Evolutionary conservation across 23 tunicate species (phyloP).

Genomic region (Ciona savignyi): DNA sequence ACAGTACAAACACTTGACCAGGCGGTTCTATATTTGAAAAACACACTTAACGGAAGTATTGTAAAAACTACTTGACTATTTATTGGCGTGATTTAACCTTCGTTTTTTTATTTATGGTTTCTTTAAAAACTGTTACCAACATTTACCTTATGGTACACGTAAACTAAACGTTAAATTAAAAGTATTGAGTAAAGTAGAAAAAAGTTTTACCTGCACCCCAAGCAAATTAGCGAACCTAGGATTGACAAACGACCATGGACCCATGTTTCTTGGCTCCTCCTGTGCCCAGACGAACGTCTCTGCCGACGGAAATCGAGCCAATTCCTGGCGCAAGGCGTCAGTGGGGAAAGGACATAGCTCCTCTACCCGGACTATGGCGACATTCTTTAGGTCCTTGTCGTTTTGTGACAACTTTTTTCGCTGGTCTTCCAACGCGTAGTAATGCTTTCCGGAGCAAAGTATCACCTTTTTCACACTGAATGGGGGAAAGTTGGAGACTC

Average conservation of each 20-base stretch:
- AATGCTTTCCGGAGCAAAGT: conserved; percentile 92
- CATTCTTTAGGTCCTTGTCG: conserved; percentile 6
- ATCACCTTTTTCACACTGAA: conserved; percentile 64
- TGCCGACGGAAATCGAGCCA: conserved; percentile 19
- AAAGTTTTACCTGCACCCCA: conserved; percentile 67
- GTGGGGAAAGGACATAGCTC: conserved; percentile 98
- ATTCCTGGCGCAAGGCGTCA: conserved; percentile 11
- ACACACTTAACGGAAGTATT: too few relatives aligned
- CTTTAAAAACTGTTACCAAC: too few relatives aligned
- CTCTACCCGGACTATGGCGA: conserved; percentile 76
- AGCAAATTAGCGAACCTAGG: conserved; percentile 67
- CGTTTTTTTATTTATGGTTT: too few relatives aligned
- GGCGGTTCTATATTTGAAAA: too few relatives aligned
- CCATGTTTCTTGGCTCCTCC: conserved; percentile 96
- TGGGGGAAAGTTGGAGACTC: too few relatives aligned
- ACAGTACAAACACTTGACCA: too few relatives aligned
- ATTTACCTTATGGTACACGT: too few relatives aligned
- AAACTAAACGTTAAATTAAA: too few relatives aligned
- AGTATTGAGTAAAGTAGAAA: too few relatives aligned
- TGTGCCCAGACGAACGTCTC: conserved; percentile 55
- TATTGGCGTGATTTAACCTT: too few relatives aligned
- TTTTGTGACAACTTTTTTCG: background rate
- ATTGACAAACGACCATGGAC: conserved; percentile 81
- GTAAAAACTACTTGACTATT: too few relatives aligned
- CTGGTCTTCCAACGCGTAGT: conserved; percentile 68